Conservation (phyloP, 30 jellyfish, hydroid and myxozoan genomes). For the Aurelia coerulea region DNA sequence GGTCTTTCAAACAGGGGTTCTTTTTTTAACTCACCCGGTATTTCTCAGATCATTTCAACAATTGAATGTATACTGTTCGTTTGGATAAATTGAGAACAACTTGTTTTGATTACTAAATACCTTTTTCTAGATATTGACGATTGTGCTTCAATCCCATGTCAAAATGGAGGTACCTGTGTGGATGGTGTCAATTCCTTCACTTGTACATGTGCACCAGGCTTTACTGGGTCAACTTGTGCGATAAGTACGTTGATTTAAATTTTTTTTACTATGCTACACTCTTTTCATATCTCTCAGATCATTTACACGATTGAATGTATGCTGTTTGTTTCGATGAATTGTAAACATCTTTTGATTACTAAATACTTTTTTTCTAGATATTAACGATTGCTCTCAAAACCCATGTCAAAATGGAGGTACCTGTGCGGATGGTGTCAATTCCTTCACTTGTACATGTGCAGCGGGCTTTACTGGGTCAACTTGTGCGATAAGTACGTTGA, state of each 20-base stretch:
- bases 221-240: conserved; percentile 32
- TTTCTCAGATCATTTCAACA: no score
- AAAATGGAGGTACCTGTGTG: not conserved
- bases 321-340: no score
- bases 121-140: not conserved
- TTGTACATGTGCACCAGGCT: conserved; percentile 39
- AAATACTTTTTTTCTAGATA: not conserved
- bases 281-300: no score
- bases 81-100: not conserved
- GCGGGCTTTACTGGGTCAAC: no score
- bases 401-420: conserved; percentile 34
- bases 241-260: conserved; percentile 4
- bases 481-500: conserved; percentile 29
- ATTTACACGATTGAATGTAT: no score
- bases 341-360: no score
- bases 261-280: no score
- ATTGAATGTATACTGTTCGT: no score
- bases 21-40: no score
- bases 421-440: not conserved
- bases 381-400: not conserved
- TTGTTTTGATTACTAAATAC: not conserved
- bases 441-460: conserved; percentile 11
- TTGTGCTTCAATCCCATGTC: not conserved
- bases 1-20: no score
- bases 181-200: not conserved